Conservation (phyloP, 2,888 invertebrate species). For the Acanthosepion esculentum region DNA sequence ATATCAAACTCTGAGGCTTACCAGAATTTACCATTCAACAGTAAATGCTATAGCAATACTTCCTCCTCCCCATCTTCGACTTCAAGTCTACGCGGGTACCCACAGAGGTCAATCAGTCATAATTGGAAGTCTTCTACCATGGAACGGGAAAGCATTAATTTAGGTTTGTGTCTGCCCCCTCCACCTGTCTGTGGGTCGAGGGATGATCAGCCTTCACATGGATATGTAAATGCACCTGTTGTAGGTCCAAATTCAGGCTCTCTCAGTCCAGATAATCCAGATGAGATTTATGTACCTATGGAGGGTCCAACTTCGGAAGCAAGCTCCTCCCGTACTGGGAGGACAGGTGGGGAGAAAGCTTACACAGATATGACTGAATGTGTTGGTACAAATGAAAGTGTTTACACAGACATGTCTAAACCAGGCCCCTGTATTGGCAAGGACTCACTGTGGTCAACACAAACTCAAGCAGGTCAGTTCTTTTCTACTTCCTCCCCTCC, state of each 20-base stretch:
- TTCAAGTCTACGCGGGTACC: constrained; percentile 44
- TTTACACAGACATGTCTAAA: constrained; percentile 58
- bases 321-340: background rate
- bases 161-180: constrained; percentile 55
- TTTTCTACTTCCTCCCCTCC: background rate
- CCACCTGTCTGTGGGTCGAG: constrained; percentile 57
- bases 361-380: constrained; percentile 54
- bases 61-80: background rate
- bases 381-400: constrained; percentile 55
- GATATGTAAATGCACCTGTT: constrained; percentile 61
- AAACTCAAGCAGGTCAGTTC: constrained; percentile 43
- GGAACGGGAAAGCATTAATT: constrained; percentile 49
- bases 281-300: constrained; percentile 60
- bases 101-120: constrained; percentile 52
- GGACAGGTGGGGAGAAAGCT: background rate
- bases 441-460: background rate
- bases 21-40: constrained; percentile 67
- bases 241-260: constrained; percentile 52
- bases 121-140: background rate
- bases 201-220: constrained; percentile 53
- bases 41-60: constrained; percentile 52
- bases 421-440: constrained; percentile 14
- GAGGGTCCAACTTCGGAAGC: constrained; percentile 53
- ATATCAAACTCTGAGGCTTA: constrained; percentile 61
- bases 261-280: constrained; percentile 49